phyloP scores from a whole-genome alignment of 2,888 invertebrate genomes.

The Drosophila mimetica region DNA sequence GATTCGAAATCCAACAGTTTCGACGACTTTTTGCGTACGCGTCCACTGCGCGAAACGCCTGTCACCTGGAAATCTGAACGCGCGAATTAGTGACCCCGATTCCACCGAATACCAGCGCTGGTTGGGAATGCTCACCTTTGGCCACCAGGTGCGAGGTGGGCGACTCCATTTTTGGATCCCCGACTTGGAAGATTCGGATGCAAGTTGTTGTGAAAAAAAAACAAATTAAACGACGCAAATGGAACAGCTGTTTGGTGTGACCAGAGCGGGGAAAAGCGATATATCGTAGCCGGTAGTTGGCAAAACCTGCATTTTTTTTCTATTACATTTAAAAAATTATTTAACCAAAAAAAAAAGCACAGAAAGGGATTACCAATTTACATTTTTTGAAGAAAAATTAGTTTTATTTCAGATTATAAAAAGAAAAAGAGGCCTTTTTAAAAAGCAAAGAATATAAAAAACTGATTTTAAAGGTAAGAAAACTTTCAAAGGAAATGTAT shows the following conservation, averaged over 20 bases:
- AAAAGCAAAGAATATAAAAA: too few relatives aligned
- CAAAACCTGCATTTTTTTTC: background rate
- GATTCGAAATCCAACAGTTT: conserved; percentile 97
- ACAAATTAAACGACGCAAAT: conserved; percentile 23
- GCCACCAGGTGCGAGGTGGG: conserved; percentile 37
- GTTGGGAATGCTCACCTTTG: conserved; percentile 17
- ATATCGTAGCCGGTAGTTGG: background rate
- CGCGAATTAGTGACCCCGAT: background rate
- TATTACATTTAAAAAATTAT: background rate
- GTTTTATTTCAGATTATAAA: too few relatives aligned
- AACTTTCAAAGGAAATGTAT: too few relatives aligned
- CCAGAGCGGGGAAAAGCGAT: background rate
- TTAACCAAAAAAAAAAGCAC: background rate
- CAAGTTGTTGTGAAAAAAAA: conserved; percentile 22
- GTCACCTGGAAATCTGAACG: conserved; percentile 90
- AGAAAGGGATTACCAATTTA: too few relatives aligned
- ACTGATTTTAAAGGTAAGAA: too few relatives aligned
- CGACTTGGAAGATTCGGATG: conserved; percentile 18
- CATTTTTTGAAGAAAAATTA: too few relatives aligned
- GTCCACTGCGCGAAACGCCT: conserved; percentile 94
- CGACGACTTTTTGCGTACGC: conserved; percentile 97
- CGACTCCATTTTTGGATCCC: conserved; percentile 32
- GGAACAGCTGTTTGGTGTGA: conserved; percentile 28
- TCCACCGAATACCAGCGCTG: background rate
- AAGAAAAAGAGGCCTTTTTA: too few relatives aligned